These are phyloP conservation scores for Emydura subglobosa DNA, from an alignment of 2,113 vertebrate genomes.

Conservation along the genomic window DNA sequence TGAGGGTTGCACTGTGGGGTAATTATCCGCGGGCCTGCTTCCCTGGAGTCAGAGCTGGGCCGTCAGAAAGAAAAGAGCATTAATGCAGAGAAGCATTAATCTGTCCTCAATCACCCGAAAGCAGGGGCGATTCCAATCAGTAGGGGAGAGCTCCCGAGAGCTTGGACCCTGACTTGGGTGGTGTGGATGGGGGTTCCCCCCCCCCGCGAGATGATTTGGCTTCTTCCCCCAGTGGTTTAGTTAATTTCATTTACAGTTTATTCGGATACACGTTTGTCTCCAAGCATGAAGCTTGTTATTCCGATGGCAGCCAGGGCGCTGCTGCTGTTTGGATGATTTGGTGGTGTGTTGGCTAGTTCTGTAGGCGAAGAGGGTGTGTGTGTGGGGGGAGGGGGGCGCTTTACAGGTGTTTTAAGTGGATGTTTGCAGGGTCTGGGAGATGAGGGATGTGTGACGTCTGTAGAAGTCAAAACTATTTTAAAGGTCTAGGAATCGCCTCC, in stretches of 20 bases:
- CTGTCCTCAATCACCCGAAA: slow-evolving; percentile 11
- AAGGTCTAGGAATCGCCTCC: neutral
- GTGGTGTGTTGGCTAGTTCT: neutral
- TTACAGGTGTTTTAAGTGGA: neutral
- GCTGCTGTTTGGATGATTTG: neutral
- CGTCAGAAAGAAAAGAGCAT: slow-evolving; percentile 39
- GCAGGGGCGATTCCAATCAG: neutral
- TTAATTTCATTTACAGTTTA: neutral
- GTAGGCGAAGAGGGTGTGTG: neutral
- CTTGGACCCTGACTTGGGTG: neutral
- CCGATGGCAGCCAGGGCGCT: neutral
- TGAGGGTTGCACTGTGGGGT: slow-evolving; percentile 52
- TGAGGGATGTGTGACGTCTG: neutral
- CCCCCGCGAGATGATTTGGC: neutral
- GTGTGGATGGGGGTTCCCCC: neutral
- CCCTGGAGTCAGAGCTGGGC: neutral
- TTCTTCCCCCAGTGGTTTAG: neutral
- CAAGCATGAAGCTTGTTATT: neutral
- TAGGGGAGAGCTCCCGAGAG: neutral
- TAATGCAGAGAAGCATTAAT: slow-evolving; percentile 47
- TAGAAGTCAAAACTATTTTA: neutral
- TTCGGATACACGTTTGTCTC: neutral
- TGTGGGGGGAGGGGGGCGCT: too few relatives aligned
- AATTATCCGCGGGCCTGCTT: slow-evolving; percentile 63
- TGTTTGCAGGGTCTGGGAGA: neutral